Base-by-base conservation (phyloP, 2,888 invertebrate species). In the Oxycera nigricornis region DNA sequence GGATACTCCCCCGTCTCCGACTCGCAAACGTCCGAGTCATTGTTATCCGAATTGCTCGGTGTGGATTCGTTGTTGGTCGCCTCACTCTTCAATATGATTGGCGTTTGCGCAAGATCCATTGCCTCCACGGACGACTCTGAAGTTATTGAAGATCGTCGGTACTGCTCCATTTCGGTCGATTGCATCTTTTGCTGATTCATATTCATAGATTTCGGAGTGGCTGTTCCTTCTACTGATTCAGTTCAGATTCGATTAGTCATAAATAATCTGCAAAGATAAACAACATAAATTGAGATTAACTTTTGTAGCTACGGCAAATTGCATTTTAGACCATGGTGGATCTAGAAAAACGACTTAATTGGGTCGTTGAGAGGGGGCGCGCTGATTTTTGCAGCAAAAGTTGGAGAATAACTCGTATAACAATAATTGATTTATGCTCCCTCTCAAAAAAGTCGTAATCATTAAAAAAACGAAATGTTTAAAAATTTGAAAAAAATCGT, bases 41-140 rank as follows among this genome's bases (percentile, higher is more conserved):
- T 77, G 72, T 73, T 75, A 17, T 30, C 17, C 17, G 55, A 55
- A 67, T 30, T 52, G 31, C 50, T 35, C 7, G 73, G 39, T 30
- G 28, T 73, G 22, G 61, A 73, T 1, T 39, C 41, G 7, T 39
- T 50, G 28, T 61, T 22, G 11, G 14, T 41, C 9, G 57, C 20
- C 26, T 28, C 30, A 9, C 20, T 72, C 1, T 24, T 72, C n/a
- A n/a, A 79, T 78, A 83, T 84, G 74, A 83, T 83, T 73, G 83
- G 82, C 65, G 82, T 82, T 46, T 81, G 81, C 1, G 84, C 83
- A 77, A 85, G 79, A 67, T 86, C 86, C 77, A 85, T 81, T 68
- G 84, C 84, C 77, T 86, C 86, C 72, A 84, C 77, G 20, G 85
- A 86, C 62, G 85, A 86, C 74, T 85, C 84, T 1, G 86, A 85